A percentile compares a stretch with the other conserved stretches of the same genome.
Conservation (phyloP, 1,140 invertebrate genomes). For the Popillia japonica region DNA sequence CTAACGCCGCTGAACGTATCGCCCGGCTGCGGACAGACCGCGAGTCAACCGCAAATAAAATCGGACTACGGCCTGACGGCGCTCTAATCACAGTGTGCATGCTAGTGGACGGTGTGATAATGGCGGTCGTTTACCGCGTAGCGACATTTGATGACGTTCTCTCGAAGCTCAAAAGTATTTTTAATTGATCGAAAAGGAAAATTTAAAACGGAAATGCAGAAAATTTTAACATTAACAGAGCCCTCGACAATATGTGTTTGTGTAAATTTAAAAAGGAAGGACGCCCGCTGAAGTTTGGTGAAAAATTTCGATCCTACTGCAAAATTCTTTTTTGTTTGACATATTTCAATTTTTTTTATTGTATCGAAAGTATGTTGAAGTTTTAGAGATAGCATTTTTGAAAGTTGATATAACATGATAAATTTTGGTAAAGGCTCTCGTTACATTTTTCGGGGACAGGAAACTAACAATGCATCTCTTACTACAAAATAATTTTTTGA, state of each 20-base stretch:
- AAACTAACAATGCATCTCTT: too few relatives aligned
- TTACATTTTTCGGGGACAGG: too few relatives aligned
- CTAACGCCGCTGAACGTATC: slow-evolving; percentile 62
- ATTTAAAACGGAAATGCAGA: not conserved
- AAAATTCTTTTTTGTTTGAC: too few relatives aligned
- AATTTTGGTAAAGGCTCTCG: too few relatives aligned
- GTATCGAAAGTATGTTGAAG: not conserved
- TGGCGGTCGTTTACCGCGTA: slow-evolving; percentile 1
- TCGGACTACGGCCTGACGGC: slow-evolving; percentile 78
- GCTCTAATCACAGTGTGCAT: slow-evolving; percentile 65
- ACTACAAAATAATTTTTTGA: too few relatives aligned
- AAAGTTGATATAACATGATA: too few relatives aligned
- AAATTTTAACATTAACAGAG: not conserved
- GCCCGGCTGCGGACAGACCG: slow-evolving; percentile 63
- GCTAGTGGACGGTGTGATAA: not conserved
- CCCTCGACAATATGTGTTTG: slow-evolving; percentile 22
- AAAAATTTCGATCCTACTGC: too few relatives aligned
- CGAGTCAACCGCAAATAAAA: slow-evolving; percentile 67
- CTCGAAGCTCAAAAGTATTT: slow-evolving; percentile 18
- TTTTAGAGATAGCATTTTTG: too few relatives aligned
- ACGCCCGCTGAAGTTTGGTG: too few relatives aligned
- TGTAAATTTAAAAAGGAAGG: too few relatives aligned
- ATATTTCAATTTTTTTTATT: not conserved
- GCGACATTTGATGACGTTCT: slow-evolving; percentile 8
- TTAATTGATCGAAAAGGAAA: not conserved